Evolutionary conservation across 2,797 vertebrate species (phyloP), one percentile per base, ranked within the genome.

Genomic region (Protosalanx chinensis): DNA sequence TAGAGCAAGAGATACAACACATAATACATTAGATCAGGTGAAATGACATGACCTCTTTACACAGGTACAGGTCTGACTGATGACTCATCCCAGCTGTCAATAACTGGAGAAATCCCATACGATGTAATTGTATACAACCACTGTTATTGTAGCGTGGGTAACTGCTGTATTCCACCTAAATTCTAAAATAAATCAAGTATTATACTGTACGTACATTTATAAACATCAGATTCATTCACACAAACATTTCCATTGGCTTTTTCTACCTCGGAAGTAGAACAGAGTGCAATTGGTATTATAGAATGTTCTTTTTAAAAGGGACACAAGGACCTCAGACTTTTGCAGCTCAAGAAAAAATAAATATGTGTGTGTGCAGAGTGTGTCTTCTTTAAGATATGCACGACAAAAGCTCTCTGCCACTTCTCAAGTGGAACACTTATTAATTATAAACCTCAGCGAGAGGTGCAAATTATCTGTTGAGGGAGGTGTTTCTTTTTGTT

Each of bases 401-500:
- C 23, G 12, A 56, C 16, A 29, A 18, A 32, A 16, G n/a, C 46
- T 59, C 35, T 58, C 62, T 10, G 23, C 3, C n/a, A 5, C 27
- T 37, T 30, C 13, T 33, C 33, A 20, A n/a, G 53, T 7, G 27
- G 51, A 29, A 53, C 49, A 58, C 49, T 62, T 41, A 63, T 66
- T 72, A 41, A 72, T 72, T 72, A 72, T 35, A 71, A 18, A 35
- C 20, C n/a, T 20, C 6, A 37, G 35, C 33, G 41, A 59, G 62
- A 41, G 51, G n/a, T 27, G 6, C 23, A 49, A 67, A 18, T 33
- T 15, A 37, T 16, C 15, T 58, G 15, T 27, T 56, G 10, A 59
- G 53, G 32, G 51, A 71, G 46, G 16, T 53, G 30, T 23, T 51
- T 20, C 56, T 5, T 20, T 63, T 72, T 27, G 53, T 15, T 20